Evolutionary conservation across 2,797 vertebrate species (phyloP), one percentile per base, ranked within the genome.

Genomic region (Paramormyrops hopkinsi): DNA sequence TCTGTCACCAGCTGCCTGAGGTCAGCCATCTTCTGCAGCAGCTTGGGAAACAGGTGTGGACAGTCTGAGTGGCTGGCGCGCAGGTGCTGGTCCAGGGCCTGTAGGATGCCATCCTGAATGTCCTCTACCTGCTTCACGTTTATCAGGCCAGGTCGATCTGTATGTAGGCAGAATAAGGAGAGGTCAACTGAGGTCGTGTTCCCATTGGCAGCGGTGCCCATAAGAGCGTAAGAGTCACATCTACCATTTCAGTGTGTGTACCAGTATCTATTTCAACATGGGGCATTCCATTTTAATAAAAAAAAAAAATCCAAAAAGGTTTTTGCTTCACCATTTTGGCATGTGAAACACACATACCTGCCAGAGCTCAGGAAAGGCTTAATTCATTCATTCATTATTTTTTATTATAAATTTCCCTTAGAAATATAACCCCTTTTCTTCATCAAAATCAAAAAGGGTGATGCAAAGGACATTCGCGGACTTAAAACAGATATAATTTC

Each of bases 11-110:
- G 95, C 94, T 99, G 99, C 91, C 99, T 95, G 90, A 99, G 96
- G 95, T 99, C 99, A 0, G 99, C 99, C 99, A 99, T 99, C 95
- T 99, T 99, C 96, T 99, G 98, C 94, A 99, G 97, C 95, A 99
- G 96, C 94, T 99, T 99, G 92, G 99, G 98, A 94, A 99, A 99
- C 95, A 99, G 98, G 96, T 99, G 98, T 93, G 96, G 95, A 59
- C 97, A 97, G 87, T 99, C 98, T 0, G 98, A 97, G 95, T 99
- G 99, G 96, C 99, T 98, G 90, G 95, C 94, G 92, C 98, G 98
- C 90, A 99, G 95, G 92, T 99, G 99, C 90, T 97, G 97, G 95
- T 99, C 97, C 73, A 99, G 96, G 8, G 97, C 98, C 89, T 97
- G 97, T 62, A 99, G 96, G 94, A 99, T 98, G 94, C 94, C 97